phyloP scores from a whole-genome alignment of 1,140 invertebrate species.

The Nixonia krombeini region DNA sequence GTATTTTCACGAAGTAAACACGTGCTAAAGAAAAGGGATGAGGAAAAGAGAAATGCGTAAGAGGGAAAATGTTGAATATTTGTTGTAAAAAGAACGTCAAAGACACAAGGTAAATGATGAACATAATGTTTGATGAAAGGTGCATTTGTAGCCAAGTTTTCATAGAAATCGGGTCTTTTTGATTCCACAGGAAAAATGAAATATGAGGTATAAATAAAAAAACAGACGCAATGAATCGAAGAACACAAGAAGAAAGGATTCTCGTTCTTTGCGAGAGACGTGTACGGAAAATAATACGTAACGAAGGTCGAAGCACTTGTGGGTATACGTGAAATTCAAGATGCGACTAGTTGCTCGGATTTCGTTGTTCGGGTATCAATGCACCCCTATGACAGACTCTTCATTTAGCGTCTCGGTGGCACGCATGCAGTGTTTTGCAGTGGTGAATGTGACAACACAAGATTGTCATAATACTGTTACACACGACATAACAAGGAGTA shows the following conservation, averaged over 20 bases:
- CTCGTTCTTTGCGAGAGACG: conserved; percentile 9
- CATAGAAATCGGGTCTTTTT: conserved; percentile 29
- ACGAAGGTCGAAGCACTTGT: conserved; percentile 14
- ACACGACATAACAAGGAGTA: too few species aligned
- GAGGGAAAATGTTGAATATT: conserved; percentile 42
- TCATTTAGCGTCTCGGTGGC: background rate
- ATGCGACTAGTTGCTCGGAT: conserved; percentile 9
- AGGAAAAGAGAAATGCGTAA: conserved; percentile 35
- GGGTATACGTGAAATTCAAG: conserved; percentile 6
- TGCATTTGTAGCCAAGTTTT: conserved; percentile 41
- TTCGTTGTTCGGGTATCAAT: conserved; percentile 19
- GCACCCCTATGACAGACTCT: conserved; percentile 2
- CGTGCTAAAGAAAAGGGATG: conserved; percentile 19
- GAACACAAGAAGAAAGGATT: conserved; percentile 18
- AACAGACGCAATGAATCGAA: conserved; percentile 40
- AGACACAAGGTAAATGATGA: conserved; percentile 35
- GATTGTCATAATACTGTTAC: too few species aligned
- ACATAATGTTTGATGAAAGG: conserved; percentile 45
- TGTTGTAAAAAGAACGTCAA: conserved; percentile 36
- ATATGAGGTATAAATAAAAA: conserved; percentile 38
- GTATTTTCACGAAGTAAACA: background rate
- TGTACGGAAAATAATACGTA: conserved; percentile 19
- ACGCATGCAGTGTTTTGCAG: too few species aligned
- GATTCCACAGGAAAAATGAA: conserved; percentile 33
- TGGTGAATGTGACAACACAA: background rate